phyloP scores from a whole-genome alignment of 1,140 invertebrate species.

The Drosophila tristis region DNA sequence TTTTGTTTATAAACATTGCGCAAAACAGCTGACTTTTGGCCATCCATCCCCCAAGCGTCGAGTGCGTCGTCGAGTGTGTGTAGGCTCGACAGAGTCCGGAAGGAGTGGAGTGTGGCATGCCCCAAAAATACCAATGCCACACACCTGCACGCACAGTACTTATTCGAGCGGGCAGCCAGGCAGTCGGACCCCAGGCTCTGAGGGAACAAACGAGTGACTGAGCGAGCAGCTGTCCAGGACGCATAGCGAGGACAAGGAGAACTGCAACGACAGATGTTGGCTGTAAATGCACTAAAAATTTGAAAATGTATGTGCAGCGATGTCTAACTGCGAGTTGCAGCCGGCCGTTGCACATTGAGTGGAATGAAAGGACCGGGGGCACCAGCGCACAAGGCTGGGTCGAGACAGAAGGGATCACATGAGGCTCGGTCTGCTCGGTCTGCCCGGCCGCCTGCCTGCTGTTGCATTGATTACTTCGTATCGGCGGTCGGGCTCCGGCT shows the following conservation, averaged over 20 bases:
- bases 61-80: too few relatives aligned
- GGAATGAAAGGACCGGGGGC: constrained; percentile 1
- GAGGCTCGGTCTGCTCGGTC: neutral
- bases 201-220: too few relatives aligned
- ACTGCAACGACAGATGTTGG: constrained; percentile 34
- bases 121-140: neutral
- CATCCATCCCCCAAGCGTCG: constrained; percentile 31
- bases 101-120: too few relatives aligned
- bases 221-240: too few relatives aligned
- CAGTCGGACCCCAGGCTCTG: too few relatives aligned
- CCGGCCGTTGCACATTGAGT: constrained; percentile 24
- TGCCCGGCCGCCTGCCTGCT: constrained; percentile 41
- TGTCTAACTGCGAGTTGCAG: constrained; percentile 32
- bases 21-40: constrained; percentile 79
- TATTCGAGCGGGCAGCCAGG: neutral
- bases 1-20: constrained; percentile 83
- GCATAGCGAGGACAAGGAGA: too few relatives aligned
- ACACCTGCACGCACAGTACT: constrained; percentile 13
- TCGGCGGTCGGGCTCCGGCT: neutral
- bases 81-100: too few relatives aligned
- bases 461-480: constrained; percentile 52
- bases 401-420: constrained; percentile 13
- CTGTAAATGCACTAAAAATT: constrained; percentile 20
- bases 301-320: constrained; percentile 27
- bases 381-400: too few relatives aligned